A percentile compares a stretch with the other conserved stretches of the same genome.
These are phyloP conservation scores for Tokudaia muenninki DNA, from an alignment of 2,797 vertebrate species.

Conservation along the genomic window DNA sequence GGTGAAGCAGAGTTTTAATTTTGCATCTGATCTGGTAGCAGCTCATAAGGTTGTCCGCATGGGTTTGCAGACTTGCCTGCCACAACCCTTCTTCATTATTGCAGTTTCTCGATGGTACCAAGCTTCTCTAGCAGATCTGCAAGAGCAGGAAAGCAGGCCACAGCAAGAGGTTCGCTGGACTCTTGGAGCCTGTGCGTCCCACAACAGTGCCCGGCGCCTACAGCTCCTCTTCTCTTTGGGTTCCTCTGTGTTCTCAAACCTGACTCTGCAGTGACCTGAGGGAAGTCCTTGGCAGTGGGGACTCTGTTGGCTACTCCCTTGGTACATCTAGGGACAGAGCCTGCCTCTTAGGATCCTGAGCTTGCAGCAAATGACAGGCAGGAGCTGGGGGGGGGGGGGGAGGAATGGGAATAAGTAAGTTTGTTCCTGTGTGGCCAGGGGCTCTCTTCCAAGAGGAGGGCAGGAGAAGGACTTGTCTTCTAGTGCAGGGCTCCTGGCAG, in stretches of 20 bases:
- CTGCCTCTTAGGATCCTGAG: neutral
- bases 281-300: neutral
- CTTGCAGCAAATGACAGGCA: neutral
- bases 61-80: neutral
- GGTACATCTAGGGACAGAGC: neutral
- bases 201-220: neutral
- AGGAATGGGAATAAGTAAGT: neutral
- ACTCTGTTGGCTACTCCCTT: neutral
- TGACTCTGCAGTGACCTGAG: neutral
- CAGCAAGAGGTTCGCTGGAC: rapidly evolving
- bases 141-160: neutral
- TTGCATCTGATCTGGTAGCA: neutral
- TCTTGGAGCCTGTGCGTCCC: neutral
- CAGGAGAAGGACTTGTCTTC: neutral
- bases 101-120: neutral
- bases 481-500: neutral
- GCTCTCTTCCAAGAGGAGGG: neutral
- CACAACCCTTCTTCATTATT: neutral
- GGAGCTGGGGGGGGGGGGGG: neutral
- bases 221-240: neutral
- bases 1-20: neutral
- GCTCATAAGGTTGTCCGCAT: neutral
- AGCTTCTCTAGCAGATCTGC: neutral
- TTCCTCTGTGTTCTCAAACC: neutral
- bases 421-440: neutral